Conservation (phyloP, 2,113 vertebrate species). For the Neodontobutis hainanensis region DNA sequence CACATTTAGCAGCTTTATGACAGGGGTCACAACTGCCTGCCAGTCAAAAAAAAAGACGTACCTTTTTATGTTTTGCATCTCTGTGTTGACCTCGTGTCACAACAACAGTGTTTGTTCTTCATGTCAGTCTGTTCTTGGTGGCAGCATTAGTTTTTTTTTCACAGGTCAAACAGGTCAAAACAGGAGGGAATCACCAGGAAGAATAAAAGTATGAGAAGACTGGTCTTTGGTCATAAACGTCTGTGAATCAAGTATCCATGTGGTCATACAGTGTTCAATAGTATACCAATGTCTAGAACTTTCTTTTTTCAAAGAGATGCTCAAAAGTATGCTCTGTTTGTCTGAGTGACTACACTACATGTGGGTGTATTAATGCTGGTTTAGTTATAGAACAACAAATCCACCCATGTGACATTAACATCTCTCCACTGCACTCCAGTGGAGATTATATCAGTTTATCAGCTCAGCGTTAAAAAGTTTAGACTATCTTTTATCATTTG, state of each 20-base stretch:
- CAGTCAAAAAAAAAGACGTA: slow-evolving; percentile 1
- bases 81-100: background rate
- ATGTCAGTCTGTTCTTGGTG: background rate
- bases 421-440: slow-evolving; percentile 20
- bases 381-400: slow-evolving; percentile 10
- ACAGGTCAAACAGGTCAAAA: background rate
- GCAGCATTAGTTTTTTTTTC: background rate
- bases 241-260: background rate
- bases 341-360: background rate
- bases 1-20: slow-evolving; percentile 34
- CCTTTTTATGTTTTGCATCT: slow-evolving; percentile 17
- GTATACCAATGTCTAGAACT: no score
- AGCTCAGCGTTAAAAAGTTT: no score
- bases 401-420: slow-evolving; percentile 34
- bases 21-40: slow-evolving; percentile 34
- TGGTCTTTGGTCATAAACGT: background rate
- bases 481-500: no score
- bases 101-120: background rate
- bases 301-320: no score
- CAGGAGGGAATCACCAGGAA: background rate
- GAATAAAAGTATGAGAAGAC: background rate
- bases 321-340: no score
- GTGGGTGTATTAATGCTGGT: slow-evolving; percentile 12
- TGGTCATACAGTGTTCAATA: no score
- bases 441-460: no score